Evolutionary conservation across 2,797 vertebrate genomes (phyloP), one percentile per base, ranked within the genome.

Genomic region (Ceryle rudis): DNA sequence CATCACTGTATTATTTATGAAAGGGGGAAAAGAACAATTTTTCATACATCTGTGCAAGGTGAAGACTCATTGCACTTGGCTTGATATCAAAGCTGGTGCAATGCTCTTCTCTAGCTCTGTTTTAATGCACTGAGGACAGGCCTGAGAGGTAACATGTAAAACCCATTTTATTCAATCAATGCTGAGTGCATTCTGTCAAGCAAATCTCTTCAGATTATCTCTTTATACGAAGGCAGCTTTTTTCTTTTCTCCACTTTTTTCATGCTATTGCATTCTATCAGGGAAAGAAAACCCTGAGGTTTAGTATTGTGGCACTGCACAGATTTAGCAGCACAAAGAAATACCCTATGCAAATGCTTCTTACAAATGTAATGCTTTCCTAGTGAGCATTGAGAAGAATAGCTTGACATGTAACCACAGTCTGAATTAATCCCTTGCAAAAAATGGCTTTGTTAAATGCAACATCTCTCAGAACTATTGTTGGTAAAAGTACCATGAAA

Each of bases 381-480:
- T 93, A 54, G 60, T 2, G 2, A 88, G 62, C 49, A 16, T 0
- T 51, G 46, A 87, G 65, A 78, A 95, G 87, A 95, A 93, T 42
- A 80, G 51, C 37, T 77, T 92, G 71, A 89, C 85, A 25, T 47
- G 55, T 42, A 80, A 89, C 89, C 64, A 83, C 0, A 0, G 47
- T 69, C 71, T 87, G 86, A 87, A 69, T 71, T 74, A 95, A 87
- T 74, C 72, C 39, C 71, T 92, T 94, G 86, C 79, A 89, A 83
- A 94, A 87, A 93, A 62, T 22, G 44, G 8, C 81, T 94, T 71
- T 89, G 67, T 79, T 89, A 89, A 95, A 83, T 35, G 90, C 89
- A 94, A 65, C 35, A 6, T 81, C 77, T 89, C 72, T 82, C 65
- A 66, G 85, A 95, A 90, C 69, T 89, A 82, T 85, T 94, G 86